Evolutionary conservation across 2,113 vertebrate species (phyloP), one percentile per base, ranked within the genome.

Genomic region (Tupaia tana): DNA sequence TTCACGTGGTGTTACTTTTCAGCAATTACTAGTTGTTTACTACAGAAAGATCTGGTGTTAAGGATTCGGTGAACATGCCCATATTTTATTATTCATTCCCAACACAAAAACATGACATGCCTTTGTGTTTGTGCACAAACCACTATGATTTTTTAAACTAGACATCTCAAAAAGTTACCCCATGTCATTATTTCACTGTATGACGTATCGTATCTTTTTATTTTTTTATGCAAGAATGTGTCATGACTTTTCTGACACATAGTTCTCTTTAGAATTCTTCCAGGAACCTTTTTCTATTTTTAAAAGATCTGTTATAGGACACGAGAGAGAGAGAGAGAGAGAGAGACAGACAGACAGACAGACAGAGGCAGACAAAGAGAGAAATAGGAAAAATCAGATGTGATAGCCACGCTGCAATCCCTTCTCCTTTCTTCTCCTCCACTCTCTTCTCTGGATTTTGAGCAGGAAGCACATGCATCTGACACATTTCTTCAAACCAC

Each of bases 81-180:
- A 59, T 9, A 86, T 74, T 64, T 80, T 64, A 80, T 74, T 58
- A 64, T 19, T 93, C 19, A 34, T 54, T 10, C 84, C 31, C 66
- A 94, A 94, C 34, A 91, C 43, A 43, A 43, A 78, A 94, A 67
- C 22, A 34, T n/a, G 34, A 64, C 13, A 87, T 79, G 34, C 14
- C 56, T 91, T 71, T 59, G 9, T 64, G 69, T 2, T 93, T 54
- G 74, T 24, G 66, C 10, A 69, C 31, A 86, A 27, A 80, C 52
- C 27, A 82, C 85, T 80, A 5, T 82, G 43, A 92, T 91, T 93
- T 79, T 71, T 83, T 79, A 43, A 56, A 74, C 20, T 80, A n/a
- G 19, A 70, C 25, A 92, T 66, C 86, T 95, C 73, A 84, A 90
- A 91, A 52, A 52, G 20, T 6, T 14, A 70, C 20, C 63, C 25